These are phyloP conservation scores for Dallia pectoralis DNA, from an alignment of 2,797 vertebrate genomes.

Conservation along the genomic window DNA sequence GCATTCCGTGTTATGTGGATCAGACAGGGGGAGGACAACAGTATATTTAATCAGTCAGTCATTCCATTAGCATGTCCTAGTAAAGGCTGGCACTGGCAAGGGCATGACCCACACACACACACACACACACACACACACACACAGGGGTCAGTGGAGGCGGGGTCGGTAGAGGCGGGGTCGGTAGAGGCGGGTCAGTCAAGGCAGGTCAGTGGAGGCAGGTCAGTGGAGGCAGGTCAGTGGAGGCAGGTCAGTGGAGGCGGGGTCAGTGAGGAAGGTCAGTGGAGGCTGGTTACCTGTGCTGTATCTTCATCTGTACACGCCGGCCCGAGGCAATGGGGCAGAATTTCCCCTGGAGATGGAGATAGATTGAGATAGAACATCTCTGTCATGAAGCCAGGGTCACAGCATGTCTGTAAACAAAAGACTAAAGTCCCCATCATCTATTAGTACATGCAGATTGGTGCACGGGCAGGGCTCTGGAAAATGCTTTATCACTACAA, in stretches of 20 bases:
- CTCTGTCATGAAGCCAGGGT: constrained; percentile 54
- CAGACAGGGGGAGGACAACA: constrained; percentile 58
- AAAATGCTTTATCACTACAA: not conserved
- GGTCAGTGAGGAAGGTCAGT: constrained; percentile 53
- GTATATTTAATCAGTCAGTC: constrained; percentile 57
- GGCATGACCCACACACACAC: constrained; percentile 16
- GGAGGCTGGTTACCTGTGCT: constrained; percentile 37
- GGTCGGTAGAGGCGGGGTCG: too few relatives aligned
- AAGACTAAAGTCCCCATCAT: not conserved
- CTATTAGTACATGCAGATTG: not conserved
- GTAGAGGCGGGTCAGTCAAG: too few relatives aligned
- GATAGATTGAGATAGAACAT: constrained; percentile 42
- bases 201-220: too few relatives aligned
- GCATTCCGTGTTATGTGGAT: constrained; percentile 70
- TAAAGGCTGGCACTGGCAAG: not conserved
- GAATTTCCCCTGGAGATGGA: constrained; percentile 29
- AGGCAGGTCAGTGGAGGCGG: constrained; percentile 30
- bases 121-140: constrained; percentile 14
- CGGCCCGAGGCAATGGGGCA: constrained; percentile 23
- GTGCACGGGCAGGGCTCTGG: not conserved
- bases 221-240: constrained; percentile 36
- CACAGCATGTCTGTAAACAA: constrained; percentile 38
- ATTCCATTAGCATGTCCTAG: not conserved
- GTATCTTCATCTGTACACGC: constrained; percentile 51
- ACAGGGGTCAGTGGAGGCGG: too few relatives aligned